Evolutionary conservation across 2,888 invertebrate species (phyloP), one percentile per base, ranked within the genome.

Genomic region (Metopia argyrocephala): DNA sequence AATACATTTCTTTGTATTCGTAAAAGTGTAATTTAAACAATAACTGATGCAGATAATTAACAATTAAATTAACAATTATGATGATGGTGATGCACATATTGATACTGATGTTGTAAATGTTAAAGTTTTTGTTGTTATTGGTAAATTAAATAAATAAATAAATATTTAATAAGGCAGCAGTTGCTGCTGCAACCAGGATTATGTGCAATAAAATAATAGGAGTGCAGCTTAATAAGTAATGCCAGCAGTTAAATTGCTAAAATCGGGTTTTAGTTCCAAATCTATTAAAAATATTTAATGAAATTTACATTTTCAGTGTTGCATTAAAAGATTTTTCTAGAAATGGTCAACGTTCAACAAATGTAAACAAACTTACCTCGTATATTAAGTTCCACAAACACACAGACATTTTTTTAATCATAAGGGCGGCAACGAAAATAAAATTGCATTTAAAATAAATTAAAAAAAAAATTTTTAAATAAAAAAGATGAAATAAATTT

Each of bases 381-480:
- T 38, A 12, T 1, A 38, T 0, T 1, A 9, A 15, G 38, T 12
- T 3, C 9, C 3, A 3, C 12, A 12, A 12, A 38, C 38, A 38
- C 15, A 38, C 15, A 38, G 38, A 15, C 38, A 15, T 38, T 12
- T 38, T 12, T 50, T 59, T 65, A 73, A 73, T 73, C 54, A 61
- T 73, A 73, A 52, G 61, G 6, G 48, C 66, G 81, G 78, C 78
- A 78, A 78, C 74, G 78, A 78, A 81, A 65, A 78, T 78, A 48
- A 76, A 70, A 70, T 54, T 59, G 18, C 61, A 31, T 59, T n/a
- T n/a, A 23, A 79, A 79, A n/a, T n/a, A n/a, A n/a, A n/a, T n/a
- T n/a, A n/a, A n/a, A n/a, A n/a, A n/a, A n/a, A n/a, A n/a, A n/a
- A n/a, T n/a, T n/a, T n/a, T n/a, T n/a, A n/a, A n/a, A n/a, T n/a